A percentile compares a stretch with the other conserved stretches of the same genome.
phyloP scores from a whole-genome alignment of 1,140 invertebrate species.

The Amyelois transitella region DNA sequence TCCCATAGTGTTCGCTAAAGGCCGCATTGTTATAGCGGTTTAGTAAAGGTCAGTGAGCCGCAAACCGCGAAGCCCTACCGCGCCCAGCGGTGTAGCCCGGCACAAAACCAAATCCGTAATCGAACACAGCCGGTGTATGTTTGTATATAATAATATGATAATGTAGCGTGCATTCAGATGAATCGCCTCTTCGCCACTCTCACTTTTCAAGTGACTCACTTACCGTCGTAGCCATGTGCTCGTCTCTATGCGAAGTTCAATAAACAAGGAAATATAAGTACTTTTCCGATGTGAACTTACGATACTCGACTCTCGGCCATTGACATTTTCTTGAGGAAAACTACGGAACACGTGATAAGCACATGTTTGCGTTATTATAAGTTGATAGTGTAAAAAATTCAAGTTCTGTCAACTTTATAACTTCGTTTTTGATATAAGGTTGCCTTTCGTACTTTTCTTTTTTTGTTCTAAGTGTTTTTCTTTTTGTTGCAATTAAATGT shows the following conservation, averaged over 20 bases:
- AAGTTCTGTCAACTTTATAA: no score
- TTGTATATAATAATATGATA: no score
- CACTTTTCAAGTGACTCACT: conserved; percentile 3
- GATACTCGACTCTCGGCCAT: neutral
- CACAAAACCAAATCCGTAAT: neutral
- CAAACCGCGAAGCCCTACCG: conserved; percentile 27
- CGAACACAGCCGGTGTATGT: neutral
- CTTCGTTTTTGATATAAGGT: no score
- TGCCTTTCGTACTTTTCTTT: no score
- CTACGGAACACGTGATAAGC: no score
- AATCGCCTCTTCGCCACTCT: neutral
- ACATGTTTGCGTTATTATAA: no score
- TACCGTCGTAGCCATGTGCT: neutral
- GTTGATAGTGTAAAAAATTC: no score
- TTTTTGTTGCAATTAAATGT: no score
- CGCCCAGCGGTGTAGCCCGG: neutral
- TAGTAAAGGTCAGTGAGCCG: conserved; percentile 4
- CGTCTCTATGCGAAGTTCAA: neutral
- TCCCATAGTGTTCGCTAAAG: neutral
- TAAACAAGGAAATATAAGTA: neutral
- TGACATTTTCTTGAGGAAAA: neutral
- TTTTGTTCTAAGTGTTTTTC: no score
- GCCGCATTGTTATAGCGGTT: conserved; percentile 1
- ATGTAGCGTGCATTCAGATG: conserved; percentile 1
- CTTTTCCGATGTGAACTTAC: no score